Evolutionary conservation across 2,888 invertebrate species (phyloP), one percentile per base, ranked within the genome.

Genomic region (Hirtodrosophila duncani): DNA sequence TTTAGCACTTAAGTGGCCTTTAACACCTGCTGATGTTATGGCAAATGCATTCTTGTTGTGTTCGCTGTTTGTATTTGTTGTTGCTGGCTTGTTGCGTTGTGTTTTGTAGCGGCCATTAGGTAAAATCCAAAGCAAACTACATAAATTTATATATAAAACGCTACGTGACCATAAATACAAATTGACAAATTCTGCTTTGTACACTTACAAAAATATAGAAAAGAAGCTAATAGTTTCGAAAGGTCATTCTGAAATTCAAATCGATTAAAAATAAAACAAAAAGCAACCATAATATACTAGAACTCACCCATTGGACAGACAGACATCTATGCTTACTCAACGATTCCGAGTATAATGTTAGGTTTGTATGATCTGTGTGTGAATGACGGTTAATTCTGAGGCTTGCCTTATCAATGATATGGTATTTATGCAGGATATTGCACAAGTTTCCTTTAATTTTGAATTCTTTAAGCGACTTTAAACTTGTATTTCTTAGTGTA

Each of bases 1-100:
- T 77, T 60, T 55, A 80, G 57, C 72, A 72, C 80, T 72, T 72
- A 80, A 72, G 72, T 72, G 77, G 72, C 77, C 80, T 71, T 72
- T 67, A 72, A 62, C 72, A 77, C 77, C 72, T 71, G 68, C 53
- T 67, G 56, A 36, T 56, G 36, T 9, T 44, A 50, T 44, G 33
- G 48, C 50, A 52, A 43, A 34, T 53, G 45, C 52, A 38, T 20
- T 37, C 18, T 39, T 51, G 49, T 59, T 55, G 44, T 58, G 49
- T 49, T 13, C 27, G 16, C 31, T 27, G 26, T 17, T 21, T 27
- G 13, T 21, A 23, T 36, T 36, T 44, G 18, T 27, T 48, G 44
- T 49, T n/a, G n/a, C n/a, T n/a, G n/a, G n/a, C n/a, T n/a, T n/a
- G n/a, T n/a, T n/a, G n/a, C n/a, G n/a, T n/a, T n/a, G n/a, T n/a